A percentile compares a stretch with the other conserved stretches of the same genome.
These are phyloP conservation scores for Heliothis peltigera DNA, from an alignment of 2,888 invertebrate genomes.

Conservation along the genomic window DNA sequence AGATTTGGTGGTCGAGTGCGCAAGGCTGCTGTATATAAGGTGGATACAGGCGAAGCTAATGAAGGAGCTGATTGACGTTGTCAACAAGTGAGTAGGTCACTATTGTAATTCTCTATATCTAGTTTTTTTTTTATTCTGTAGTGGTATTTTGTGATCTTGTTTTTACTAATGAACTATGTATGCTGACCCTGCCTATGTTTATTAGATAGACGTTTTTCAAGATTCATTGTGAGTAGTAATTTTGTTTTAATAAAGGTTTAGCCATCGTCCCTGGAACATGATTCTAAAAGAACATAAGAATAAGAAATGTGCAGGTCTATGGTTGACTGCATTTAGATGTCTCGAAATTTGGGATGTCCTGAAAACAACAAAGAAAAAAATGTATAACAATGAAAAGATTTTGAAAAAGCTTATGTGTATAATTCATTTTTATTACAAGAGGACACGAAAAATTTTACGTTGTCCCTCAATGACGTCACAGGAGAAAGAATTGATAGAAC, in stretches of 20 bases:
- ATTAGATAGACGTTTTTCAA: background rate
- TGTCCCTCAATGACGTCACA: conserved; percentile 58
- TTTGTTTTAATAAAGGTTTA: conserved; percentile 67
- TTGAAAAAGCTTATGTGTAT: conserved; percentile 77
- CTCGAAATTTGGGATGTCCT: conserved; percentile 82
- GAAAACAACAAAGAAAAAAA: conserved; percentile 68
- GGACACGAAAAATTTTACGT: conserved; percentile 39
- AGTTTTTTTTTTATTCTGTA: too few relatives aligned
- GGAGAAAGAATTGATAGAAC: conserved; percentile 74
- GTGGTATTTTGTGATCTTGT: background rate
- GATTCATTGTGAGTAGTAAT: background rate
- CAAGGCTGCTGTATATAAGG: conserved; percentile 74
- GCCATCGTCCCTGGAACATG: conserved; percentile 82
- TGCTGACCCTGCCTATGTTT: too few relatives aligned
- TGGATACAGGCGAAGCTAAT: conserved; percentile 80
- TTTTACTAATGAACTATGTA: too few relatives aligned
- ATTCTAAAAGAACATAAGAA: conserved; percentile 78
- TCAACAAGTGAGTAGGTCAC: conserved; percentile 70
- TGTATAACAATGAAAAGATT: conserved; percentile 67
- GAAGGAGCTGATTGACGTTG: conserved; percentile 72
- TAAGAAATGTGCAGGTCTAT: conserved; percentile 70
- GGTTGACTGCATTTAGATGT: conserved; percentile 75
- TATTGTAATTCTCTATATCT: too few relatives aligned
- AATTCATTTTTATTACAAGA: conserved; percentile 70
- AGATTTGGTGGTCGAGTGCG: conserved; percentile 76